Percentiles rank a stretch among this genome's conserved stretches.
Evolutionary conservation across 1,140 invertebrate species (phyloP).

Genomic region (Drosophila melanogaster): Release_6_plus_ISO1_MT NT_033777.3:30700001-30700500

Average conservation of each 20-base stretch:
- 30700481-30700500: slow-evolving; percentile 79
- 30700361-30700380: slow-evolving; percentile 4
- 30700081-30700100: slow-evolving; percentile 80
- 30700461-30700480: slow-evolving; percentile 51
- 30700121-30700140: slow-evolving; percentile 64
- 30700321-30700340: slow-evolving; percentile 51
- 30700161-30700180: slow-evolving; percentile 77
- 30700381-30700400: slow-evolving; percentile 37
- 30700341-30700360: slow-evolving; percentile 33
- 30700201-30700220: slow-evolving; percentile 41
- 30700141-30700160: slow-evolving; percentile 58
- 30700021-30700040: slow-evolving; percentile 71
- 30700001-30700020: slow-evolving; percentile 68
- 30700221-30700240: neutral
- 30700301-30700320: slow-evolving; percentile 78
- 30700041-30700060: slow-evolving; percentile 53
- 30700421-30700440: slow-evolving; percentile 73
- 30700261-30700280: slow-evolving; percentile 68
- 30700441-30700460: slow-evolving; percentile 79
- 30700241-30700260: no score
- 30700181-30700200: slow-evolving; percentile 63
- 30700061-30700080: slow-evolving; percentile 11
- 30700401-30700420: slow-evolving; percentile 42
- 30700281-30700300: slow-evolving; percentile 79
- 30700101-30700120: slow-evolving; percentile 34